Base-by-base conservation (phyloP, 2,888 invertebrate genomes). In the Andrena camellia region DNA sequence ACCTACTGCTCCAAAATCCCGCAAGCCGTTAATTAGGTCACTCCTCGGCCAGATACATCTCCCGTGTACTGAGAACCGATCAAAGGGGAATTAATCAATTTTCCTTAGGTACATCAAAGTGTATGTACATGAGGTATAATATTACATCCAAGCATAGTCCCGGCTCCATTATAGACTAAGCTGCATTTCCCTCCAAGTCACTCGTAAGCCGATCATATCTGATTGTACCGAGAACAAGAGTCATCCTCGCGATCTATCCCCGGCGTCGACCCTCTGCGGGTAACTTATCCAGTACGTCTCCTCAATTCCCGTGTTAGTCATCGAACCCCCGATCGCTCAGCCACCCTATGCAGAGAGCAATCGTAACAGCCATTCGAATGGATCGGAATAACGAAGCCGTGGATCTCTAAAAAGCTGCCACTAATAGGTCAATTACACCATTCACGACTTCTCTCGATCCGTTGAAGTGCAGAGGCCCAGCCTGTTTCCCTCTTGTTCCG, bases 351-450 rank as follows among this genome's bases (percentile, higher is more conserved):
- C 50, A n/a, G 60, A 29, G 20, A 26, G 48, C 64, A 60, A 50
- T 31, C 59, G 64, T 60, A 50, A 69, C 59, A 42, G 31, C 70
- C 69, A 70, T 52, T 6, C 78, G 63, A 35, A 17, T n/a, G 52
- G 78, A 42, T 67, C 80, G 80, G 60, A 72, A 79, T 80, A 81
- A 81, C 80, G 80, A 80, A 79, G 80, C 70, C 35, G 52, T 20
- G 80, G 62, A 35, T 54, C 71, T 79, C 67, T 64, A 82, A 82
- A 77, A 76, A 71, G 60, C 68, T 62, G 50, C 52, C 69, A 54
- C 72, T 76, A 70, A 83, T 78, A 71, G 78, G 83, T 78, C 83
- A 83, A 78, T 74, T 78, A 83, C 71, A 57, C 71, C 67, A 68
- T 75, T 69, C 70, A 75, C 74, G 74, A 69, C 63, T 78, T 75